These are phyloP conservation scores for Dendroctonus ponderosae DNA, from an alignment of 1,140 invertebrate genomes.

Conservation along the genomic window DNA sequence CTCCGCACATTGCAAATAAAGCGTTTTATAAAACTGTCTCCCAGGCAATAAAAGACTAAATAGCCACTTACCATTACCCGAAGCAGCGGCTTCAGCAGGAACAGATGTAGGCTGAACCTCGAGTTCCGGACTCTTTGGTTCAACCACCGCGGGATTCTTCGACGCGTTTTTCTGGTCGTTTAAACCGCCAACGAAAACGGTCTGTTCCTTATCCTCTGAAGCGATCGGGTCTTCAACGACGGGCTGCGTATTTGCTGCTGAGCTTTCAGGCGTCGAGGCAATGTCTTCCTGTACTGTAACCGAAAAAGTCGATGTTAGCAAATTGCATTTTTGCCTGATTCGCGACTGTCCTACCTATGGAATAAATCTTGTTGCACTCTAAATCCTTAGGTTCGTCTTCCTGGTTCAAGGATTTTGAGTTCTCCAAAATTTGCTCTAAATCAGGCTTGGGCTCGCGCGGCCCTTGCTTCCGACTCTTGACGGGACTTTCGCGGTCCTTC, in stretches of 20 bases:
- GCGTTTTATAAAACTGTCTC: no score
- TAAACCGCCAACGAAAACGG: no score
- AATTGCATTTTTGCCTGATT: background rate
- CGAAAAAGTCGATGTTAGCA: background rate
- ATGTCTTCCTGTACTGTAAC: conserved; percentile 19
- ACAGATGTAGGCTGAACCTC: no score
- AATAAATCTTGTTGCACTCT: conserved; percentile 19
- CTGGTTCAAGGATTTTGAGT: background rate
- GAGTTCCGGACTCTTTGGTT: conserved; percentile 2
- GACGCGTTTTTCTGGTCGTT: conserved; percentile 7
- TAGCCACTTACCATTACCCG: background rate
- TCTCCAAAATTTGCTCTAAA: no score
- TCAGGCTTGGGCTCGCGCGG: conserved; percentile 23
- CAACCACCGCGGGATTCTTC: background rate
- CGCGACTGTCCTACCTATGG: conserved; percentile 11
- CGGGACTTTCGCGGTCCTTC: conserved; percentile 49
- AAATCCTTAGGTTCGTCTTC: conserved; percentile 15
- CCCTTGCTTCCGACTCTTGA: conserved; percentile 42
- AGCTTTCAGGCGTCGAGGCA: conserved; percentile 2
- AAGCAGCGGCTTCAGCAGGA: background rate
- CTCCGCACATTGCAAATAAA: no score
- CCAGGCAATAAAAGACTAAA: background rate
- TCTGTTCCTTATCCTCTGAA: background rate
- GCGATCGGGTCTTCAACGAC: conserved; percentile 1
- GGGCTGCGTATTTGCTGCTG: background rate